Percentiles rank a stretch among this genome's conserved stretches.
These are phyloP conservation scores for Solenopsis invicta DNA, from an alignment of 1,140 invertebrate genomes.

Conservation along the genomic window DNA sequence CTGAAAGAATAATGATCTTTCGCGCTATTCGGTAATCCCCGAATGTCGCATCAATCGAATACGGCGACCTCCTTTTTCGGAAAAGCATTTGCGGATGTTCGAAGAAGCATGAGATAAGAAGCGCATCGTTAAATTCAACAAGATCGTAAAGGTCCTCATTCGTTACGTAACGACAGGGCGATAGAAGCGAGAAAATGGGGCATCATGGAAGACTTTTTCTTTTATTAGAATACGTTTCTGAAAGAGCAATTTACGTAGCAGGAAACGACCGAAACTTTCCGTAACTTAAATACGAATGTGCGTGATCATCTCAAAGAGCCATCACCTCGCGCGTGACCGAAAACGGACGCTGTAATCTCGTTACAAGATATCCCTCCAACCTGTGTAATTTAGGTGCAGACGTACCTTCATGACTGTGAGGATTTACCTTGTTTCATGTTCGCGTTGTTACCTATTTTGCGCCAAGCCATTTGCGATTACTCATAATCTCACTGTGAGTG, in stretches of 20 bases:
- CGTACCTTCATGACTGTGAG: neutral
- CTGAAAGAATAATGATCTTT: neutral
- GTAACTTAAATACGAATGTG: neutral
- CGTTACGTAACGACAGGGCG: constrained; percentile 61
- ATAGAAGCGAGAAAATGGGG: constrained; percentile 70
- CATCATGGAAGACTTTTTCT: constrained; percentile 55
- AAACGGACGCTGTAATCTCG: constrained; percentile 13
- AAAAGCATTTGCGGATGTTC: constrained; percentile 9
- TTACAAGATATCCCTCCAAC: neutral
- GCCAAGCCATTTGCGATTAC: neutral
- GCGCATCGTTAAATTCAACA: constrained; percentile 75
- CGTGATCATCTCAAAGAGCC: neutral
- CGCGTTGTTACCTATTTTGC: constrained; percentile 19
- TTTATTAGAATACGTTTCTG: constrained; percentile 24
- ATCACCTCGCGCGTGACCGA: neutral
- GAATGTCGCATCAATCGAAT: constrained; percentile 12
- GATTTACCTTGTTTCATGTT: neutral
- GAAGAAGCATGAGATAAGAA: constrained; percentile 21
- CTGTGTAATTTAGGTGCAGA: neutral
- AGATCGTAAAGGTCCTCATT: constrained; percentile 67
- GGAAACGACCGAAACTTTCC: neutral
- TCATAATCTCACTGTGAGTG: constrained; percentile 29
- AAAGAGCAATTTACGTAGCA: neutral
- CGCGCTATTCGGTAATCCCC: neutral
- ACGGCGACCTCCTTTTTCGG: constrained; percentile 28